A percentile compares a stretch with the other conserved stretches of the same genome.
These are phyloP conservation scores for Drosophila eugracilis DNA, from an alignment of 1,140 invertebrate species.

Conservation along the genomic window DNA sequence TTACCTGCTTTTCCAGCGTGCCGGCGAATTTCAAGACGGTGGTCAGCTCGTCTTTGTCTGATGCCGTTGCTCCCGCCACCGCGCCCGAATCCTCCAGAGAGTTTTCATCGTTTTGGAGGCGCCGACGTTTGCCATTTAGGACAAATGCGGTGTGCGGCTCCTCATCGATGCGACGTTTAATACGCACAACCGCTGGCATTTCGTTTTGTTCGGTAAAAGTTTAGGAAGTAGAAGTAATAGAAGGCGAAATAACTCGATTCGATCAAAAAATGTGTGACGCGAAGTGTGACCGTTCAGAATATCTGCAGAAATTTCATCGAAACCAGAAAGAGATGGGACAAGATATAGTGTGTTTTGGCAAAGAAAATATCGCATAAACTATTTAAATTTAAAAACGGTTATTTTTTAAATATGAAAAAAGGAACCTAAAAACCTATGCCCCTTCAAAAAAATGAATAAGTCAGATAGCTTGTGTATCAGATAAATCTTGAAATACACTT, in stretches of 20 bases:
- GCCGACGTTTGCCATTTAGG: constrained; percentile 86
- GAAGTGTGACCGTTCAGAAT: constrained; percentile 27
- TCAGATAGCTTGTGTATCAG: no score
- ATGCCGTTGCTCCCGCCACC: constrained; percentile 7
- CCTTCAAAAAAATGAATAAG: no score
- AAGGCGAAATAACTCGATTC: not conserved
- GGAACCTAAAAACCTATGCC: no score
- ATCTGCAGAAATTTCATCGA: not conserved
- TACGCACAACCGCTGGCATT: constrained; percentile 87
- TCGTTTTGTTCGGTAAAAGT: constrained; percentile 30
- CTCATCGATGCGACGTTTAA: constrained; percentile 86
- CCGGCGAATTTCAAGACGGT: constrained; percentile 87
- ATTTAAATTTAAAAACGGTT: not conserved
- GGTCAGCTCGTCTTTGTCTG: constrained; percentile 72
- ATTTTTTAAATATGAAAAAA: not conserved
- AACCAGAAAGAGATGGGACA: not conserved
- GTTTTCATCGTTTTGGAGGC: constrained; percentile 69
- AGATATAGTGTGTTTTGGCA: no score
- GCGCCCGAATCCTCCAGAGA: constrained; percentile 15
- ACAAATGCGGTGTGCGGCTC: constrained; percentile 86
- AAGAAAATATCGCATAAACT: not conserved
- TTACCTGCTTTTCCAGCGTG: constrained; percentile 85
- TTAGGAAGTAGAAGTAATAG: constrained; percentile 2
- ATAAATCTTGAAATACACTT: no score
- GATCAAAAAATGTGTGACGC: constrained; percentile 12